These are phyloP conservation scores for Hoplostethus atlanticus DNA, from an alignment of 2,797 vertebrate species.

Conservation along the genomic window DNA sequence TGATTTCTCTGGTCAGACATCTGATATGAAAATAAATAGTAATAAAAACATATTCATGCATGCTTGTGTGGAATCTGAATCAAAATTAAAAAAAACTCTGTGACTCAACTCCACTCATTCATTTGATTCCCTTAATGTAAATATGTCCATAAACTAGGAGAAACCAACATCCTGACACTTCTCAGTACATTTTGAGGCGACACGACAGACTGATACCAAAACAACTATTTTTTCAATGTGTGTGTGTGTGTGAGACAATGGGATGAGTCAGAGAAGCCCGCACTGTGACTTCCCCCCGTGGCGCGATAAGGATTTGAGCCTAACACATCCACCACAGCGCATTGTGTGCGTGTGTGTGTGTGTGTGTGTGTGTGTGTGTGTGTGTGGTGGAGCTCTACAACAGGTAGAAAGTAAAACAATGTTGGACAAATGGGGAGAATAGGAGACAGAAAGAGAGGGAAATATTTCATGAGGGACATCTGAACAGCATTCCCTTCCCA, in stretches of 20 bases:
- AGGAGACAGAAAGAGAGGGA: not conserved
- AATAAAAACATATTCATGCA: no score
- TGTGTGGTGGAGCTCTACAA: not conserved
- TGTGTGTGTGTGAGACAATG: not conserved
- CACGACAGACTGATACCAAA: not conserved
- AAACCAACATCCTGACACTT: no score
- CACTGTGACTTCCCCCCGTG: not conserved
- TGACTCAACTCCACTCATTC: no score
- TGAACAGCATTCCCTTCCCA: not conserved
- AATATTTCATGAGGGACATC: not conserved
- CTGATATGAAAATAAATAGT: no score
- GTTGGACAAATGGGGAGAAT: not conserved
- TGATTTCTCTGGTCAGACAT: no score
- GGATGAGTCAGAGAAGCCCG: slow-evolving; percentile 9
- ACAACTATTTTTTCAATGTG: not conserved
- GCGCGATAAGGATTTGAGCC: slow-evolving; percentile 3
- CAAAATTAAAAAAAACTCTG: no score
- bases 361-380: slow-evolving; percentile 1
- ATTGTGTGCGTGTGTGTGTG: not conserved
- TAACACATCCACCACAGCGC: slow-evolving; percentile 6
- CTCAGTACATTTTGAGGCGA: not conserved
- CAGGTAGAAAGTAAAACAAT: no score
- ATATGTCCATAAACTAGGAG: no score
- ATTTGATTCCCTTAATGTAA: no score
- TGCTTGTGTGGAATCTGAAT: no score